Conservation (phyloP, 2,113 vertebrate species). For the Thymallus thymallus region DNA sequence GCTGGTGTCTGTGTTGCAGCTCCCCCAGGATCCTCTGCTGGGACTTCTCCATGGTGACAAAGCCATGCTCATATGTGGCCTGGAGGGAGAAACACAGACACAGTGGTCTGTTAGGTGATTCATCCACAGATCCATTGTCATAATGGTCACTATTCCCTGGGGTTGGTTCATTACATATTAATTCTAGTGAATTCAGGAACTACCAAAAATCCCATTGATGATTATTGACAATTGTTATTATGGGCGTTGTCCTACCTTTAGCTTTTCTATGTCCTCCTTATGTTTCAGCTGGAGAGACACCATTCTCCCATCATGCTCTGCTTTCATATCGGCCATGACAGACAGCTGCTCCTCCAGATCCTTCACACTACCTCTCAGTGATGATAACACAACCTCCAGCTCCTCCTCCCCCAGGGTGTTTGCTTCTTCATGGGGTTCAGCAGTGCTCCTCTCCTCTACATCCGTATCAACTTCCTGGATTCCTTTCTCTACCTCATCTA, state of each 20-base stretch:
- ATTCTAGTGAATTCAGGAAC: background rate
- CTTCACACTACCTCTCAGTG: conserved; percentile 36
- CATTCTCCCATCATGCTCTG: conserved; percentile 29
- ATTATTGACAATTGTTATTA: background rate
- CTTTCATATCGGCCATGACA: conserved; percentile 2
- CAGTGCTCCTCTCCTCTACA: background rate
- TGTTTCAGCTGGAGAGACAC: conserved; percentile 38
- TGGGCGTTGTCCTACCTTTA: conserved; percentile 50
- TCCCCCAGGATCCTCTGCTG: conserved; percentile 62
- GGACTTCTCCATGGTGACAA: conserved; percentile 61
- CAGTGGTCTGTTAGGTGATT: background rate
- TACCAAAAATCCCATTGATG: background rate
- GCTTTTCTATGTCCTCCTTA: conserved; percentile 46
- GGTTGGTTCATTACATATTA: background rate
- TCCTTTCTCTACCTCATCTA: background rate
- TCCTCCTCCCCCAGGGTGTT: background rate
- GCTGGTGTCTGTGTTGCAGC: conserved; percentile 62
- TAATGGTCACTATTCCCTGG: background rate
- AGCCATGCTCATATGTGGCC: conserved; percentile 55
- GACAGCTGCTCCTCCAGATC: conserved; percentile 54
- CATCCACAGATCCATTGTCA: too few species aligned
- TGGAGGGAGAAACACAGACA: conserved; percentile 13
- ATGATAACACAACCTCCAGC: background rate
- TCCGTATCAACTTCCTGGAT: background rate
- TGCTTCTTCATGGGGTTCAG: background rate